Base-by-base conservation (phyloP, 2,113 vertebrate species). In the Lycaon pictus region DNA sequence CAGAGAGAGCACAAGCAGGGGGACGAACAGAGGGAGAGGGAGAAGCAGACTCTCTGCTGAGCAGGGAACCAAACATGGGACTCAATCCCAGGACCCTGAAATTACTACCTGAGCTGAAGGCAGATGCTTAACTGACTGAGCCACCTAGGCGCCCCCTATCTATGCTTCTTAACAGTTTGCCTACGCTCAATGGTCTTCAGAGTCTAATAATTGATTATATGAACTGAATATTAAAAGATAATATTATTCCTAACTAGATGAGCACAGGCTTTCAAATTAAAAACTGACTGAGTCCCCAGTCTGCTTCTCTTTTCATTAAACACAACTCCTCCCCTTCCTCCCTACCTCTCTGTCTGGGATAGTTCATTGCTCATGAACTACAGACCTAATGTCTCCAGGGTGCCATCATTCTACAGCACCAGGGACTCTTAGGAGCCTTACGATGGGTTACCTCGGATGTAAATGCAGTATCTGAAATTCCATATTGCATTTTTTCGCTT, bases 181-280 rank as follows among this genome's bases (percentile, higher is more conserved):
- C 23, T 35, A 5, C 89, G 20, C 53, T 65, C 63, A 95, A 13
- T 1, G 71, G 7, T 12, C 29, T 85, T 89, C 83, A 82, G 13
- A 69, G 60, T 89, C 15, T 83, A 80, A 37, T 11, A 81, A 11
- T 13, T 79, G 53, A 58, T 89, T 58, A 48, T 35, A 9, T 55
- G 12, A 80, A 74, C 19, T 82, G 35, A 93, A 67, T 22, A 79
- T 65, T 79, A 35, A 93, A 83, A 55, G 25, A 63, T 51, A 84
- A 62, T 58, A n/a, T 79, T 32, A 69, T 84, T 69, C 56, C 5
- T 79, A 53, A 43, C 8, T 22, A 27, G 8, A 86, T n/a, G 13
- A 94, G 3, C 1, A 58, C 2, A 58, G 67, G 4, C n/a, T 96
- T 93, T 48, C 29, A 20, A 51, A 37, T 37, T 80, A 27, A 76